These are phyloP conservation scores for Brachypterus glaber DNA, from an alignment of 2,888 invertebrate species.

Conservation along the genomic window DNA sequence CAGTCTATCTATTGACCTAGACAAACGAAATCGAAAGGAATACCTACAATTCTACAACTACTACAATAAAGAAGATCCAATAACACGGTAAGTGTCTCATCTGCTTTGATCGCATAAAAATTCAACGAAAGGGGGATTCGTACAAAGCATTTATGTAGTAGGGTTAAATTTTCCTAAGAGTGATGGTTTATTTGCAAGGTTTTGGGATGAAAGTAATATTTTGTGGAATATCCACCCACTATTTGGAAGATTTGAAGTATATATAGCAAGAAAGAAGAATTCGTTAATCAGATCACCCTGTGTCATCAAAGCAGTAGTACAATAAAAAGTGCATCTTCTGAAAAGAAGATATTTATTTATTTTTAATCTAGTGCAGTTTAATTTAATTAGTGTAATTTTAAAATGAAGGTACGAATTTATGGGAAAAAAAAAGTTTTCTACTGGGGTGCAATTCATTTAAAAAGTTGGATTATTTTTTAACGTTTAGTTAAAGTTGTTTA, in stretches of 20 bases:
- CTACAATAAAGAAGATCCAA: too few species aligned
- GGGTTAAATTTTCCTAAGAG: constrained; percentile 25
- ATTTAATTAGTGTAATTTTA: constrained; percentile 4
- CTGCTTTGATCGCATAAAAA: too few species aligned
- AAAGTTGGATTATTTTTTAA: too few species aligned
- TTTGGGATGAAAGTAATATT: constrained; percentile 37
- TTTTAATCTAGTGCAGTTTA: neutral
- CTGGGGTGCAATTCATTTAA: too few species aligned
- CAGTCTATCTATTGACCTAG: constrained; percentile 1
- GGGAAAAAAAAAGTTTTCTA: too few species aligned
- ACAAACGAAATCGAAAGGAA: constrained; percentile 1
- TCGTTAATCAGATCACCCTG: constrained; percentile 29
- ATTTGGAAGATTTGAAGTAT: constrained; percentile 29
- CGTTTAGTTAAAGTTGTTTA: too few species aligned
- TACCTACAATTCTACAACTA: too few species aligned
- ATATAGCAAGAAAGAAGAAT: constrained; percentile 30
- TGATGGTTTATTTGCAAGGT: constrained; percentile 31
- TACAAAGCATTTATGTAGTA: constrained; percentile 16
- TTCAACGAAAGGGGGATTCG: constrained; percentile 14
- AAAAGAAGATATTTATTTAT: too few species aligned
- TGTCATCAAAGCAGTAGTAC: constrained; percentile 17
- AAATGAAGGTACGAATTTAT: constrained; percentile 23
- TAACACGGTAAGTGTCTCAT: neutral
- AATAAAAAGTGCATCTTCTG: neutral
- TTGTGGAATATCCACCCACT: constrained; percentile 34